Evolutionary conservation across 1,140 invertebrate species (phyloP).

Genomic region (Orius laevigatus): DNA sequence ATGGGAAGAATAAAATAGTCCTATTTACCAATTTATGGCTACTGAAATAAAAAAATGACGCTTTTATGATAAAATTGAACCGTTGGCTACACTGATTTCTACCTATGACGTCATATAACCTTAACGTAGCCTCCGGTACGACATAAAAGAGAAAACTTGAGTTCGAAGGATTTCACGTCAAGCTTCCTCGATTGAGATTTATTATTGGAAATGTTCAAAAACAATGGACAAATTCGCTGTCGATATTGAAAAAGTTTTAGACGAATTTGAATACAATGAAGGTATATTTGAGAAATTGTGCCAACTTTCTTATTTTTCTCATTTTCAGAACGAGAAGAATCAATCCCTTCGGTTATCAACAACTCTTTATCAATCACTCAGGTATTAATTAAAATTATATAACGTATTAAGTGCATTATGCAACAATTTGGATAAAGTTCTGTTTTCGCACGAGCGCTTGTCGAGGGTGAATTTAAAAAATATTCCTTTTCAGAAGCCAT

Average conservation of each 20-base stretch:
- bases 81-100: no score
- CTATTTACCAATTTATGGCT: no score
- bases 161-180: no score
- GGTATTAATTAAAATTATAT: neutral
- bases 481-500: slow-evolving; percentile 11
- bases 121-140: no score
- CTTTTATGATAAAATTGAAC: no score
- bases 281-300: slow-evolving; percentile 26
- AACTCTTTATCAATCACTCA: neutral
- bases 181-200: no score
- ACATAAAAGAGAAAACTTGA: no score
- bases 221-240: slow-evolving; percentile 55
- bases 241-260: slow-evolving; percentile 72
- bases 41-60: no score
- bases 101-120: no score
- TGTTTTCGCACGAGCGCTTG: no score
- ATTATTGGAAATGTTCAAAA: neutral
- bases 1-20: no score
- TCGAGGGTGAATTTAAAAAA: neutral
- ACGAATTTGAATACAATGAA: slow-evolving; percentile 69
- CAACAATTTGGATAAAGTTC: no score
- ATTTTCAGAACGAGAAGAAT: slow-evolving; percentile 9
- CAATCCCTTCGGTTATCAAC: slow-evolving; percentile 1
- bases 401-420: neutral
- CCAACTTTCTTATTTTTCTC: neutral